A percentile compares a stretch with the other conserved stretches of the same genome.
Conservation (phyloP, 1,140 invertebrate species). For the Myzus persicae region DNA sequence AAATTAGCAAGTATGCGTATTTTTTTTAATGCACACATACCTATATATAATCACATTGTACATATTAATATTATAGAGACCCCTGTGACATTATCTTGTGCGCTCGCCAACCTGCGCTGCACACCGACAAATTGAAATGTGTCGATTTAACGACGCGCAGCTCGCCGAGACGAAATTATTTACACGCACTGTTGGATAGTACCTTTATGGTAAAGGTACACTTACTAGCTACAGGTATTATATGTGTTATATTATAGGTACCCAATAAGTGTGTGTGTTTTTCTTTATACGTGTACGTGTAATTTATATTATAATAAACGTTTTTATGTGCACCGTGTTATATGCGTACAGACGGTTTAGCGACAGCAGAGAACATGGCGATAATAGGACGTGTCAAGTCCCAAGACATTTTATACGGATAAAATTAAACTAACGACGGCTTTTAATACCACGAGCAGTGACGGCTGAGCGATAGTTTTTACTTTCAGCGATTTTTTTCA, state of each 20-base stretch:
- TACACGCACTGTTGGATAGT: neutral
- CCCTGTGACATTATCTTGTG: neutral
- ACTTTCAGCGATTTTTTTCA: no score
- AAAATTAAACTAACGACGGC: neutral
- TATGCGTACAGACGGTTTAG: neutral
- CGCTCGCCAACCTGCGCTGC: neutral
- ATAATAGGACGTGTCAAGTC: neutral
- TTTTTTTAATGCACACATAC: neutral
- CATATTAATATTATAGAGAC: neutral
- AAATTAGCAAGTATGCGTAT: neutral
- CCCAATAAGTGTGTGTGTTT: no score
- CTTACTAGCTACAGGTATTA: neutral
- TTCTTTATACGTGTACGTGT: neutral
- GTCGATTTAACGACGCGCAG: conserved; percentile 27
- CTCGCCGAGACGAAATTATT: neutral
- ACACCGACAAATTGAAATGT: conserved; percentile 28
- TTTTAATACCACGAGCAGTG: neutral
- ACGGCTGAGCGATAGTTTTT: neutral
- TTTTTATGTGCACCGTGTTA: neutral
- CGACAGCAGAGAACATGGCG: neutral
- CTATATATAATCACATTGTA: neutral
- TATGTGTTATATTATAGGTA: neutral
- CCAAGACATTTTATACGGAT: neutral
- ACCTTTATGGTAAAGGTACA: no score
- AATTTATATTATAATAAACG: neutral